These are phyloP conservation scores for Leptura quadrifasciata DNA, from an alignment of 2,888 invertebrate species.

Conservation along the genomic window DNA sequence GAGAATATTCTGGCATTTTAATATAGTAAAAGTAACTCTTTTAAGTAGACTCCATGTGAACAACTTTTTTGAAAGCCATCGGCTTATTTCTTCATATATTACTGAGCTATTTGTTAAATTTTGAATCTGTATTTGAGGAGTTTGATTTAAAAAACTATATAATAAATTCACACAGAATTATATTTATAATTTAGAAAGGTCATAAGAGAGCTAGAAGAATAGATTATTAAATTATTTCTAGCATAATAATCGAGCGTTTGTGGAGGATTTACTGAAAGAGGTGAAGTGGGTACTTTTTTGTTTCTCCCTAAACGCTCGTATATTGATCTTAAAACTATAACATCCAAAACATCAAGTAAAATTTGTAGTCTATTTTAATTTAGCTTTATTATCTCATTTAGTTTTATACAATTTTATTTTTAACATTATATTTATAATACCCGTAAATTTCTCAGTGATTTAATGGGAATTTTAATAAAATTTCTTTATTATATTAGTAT, in stretches of 20 bases:
- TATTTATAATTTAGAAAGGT: conserved; percentile 60
- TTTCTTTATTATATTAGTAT: conserved; percentile 72
- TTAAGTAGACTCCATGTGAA: no score
- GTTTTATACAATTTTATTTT: conserved; percentile 69
- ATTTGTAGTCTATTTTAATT: conserved; percentile 59
- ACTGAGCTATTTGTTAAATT: background rate
- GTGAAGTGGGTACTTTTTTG: background rate
- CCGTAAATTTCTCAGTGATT: conserved; percentile 71
- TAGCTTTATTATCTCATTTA: conserved; percentile 70
- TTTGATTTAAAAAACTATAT: conserved; percentile 36
- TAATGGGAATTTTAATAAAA: conserved; percentile 71
- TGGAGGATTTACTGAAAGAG: conserved; percentile 49
- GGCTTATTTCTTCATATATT: no score
- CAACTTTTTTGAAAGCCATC: no score
- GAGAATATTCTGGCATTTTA: no score
- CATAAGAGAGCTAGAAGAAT: conserved; percentile 63
- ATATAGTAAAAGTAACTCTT: no score
- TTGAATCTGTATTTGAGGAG: background rate
- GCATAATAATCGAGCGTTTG: conserved; percentile 57
- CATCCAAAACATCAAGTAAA: conserved; percentile 63
- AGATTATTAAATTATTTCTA: conserved; percentile 57
- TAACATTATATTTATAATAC: conserved; percentile 72
- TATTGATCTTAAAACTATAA: conserved; percentile 54
- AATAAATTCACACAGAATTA: conserved; percentile 61
- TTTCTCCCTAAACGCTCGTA: conserved; percentile 58